phyloP scores from a whole-genome alignment of 2,888 invertebrate species.

The Hypselothyrea guttata region DNA sequence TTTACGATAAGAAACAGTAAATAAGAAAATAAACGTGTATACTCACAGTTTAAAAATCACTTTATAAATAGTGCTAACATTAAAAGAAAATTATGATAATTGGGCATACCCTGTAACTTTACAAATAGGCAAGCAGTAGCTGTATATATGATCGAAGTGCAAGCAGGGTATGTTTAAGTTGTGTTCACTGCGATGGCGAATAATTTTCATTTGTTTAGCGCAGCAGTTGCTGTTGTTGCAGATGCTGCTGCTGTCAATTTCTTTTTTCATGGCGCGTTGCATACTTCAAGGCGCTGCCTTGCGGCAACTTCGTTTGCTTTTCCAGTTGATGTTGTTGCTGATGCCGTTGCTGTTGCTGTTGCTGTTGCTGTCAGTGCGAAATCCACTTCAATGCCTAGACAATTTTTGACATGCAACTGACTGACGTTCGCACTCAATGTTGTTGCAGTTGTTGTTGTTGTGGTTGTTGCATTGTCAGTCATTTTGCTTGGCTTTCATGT shows the following conservation, averaged over 20 bases:
- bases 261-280: slow-evolving; percentile 16
- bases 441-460: slow-evolving; percentile 3
- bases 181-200: neutral
- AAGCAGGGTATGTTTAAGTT: slow-evolving; percentile 15
- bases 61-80: too few relatives aligned
- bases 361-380: slow-evolving; percentile 31
- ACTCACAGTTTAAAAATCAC: too few relatives aligned
- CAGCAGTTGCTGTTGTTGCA: slow-evolving; percentile 1
- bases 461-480: slow-evolving; percentile 47
- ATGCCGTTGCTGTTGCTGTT: slow-evolving; percentile 22
- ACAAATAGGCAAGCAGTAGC: too few relatives aligned
- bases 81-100: too few relatives aligned
- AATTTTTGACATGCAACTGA: slow-evolving; percentile 61
- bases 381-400: slow-evolving; percentile 56
- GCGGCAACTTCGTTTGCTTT: slow-evolving; percentile 4
- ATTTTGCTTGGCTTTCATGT: slow-evolving; percentile 30
- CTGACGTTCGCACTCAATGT: slow-evolving; percentile 41
- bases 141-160: too few relatives aligned
- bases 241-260: slow-evolving; percentile 14
- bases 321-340: slow-evolving; percentile 16
- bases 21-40: too few relatives aligned
- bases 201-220: slow-evolving; percentile 6
- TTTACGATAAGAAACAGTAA: too few relatives aligned
- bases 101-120: too few relatives aligned
- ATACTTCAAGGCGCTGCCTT: slow-evolving; percentile 39